phyloP scores from a whole-genome alignment of 2,113 vertebrate genomes.

The Sinocyclocheilus grahami region DNA sequence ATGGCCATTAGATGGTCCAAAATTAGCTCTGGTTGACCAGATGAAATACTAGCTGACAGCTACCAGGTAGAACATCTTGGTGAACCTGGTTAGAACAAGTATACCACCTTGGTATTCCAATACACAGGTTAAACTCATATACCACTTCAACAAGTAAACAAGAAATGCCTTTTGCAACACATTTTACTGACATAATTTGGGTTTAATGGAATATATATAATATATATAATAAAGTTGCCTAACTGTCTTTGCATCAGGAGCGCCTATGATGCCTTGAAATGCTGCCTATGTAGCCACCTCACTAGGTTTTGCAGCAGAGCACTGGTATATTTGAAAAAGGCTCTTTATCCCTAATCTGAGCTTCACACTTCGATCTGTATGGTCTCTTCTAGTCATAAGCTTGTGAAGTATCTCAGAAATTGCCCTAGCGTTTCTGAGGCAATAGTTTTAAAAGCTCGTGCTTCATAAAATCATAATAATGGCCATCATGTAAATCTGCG shows the following conservation, averaged over 20 bases:
- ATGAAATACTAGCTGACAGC: not conserved
- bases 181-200: too few species aligned
- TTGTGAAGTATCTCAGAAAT: slow-evolving; percentile 48
- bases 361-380: not conserved
- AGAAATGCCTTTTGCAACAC: too few species aligned
- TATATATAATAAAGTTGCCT: too few species aligned
- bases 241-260: too few species aligned
- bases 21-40: not conserved
- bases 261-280: not conserved
- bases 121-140: too few species aligned
- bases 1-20: not conserved
- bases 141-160: too few species aligned
- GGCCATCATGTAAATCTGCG: slow-evolving; percentile 73
- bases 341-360: not conserved
- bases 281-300: not conserved
- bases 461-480: slow-evolving; percentile 73
- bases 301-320: not conserved
- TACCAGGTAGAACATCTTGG: not conserved
- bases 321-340: not conserved
- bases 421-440: slow-evolving; percentile 66
- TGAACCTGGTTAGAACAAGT: too few species aligned
- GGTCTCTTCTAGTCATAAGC: slow-evolving; percentile 7
- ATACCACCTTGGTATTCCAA: too few species aligned
- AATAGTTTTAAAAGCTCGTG: slow-evolving; percentile 63
- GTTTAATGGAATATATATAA: too few species aligned